Conservation (phyloP, 2,113 vertebrate species). For the Dasypus novemcinctus region DNA sequence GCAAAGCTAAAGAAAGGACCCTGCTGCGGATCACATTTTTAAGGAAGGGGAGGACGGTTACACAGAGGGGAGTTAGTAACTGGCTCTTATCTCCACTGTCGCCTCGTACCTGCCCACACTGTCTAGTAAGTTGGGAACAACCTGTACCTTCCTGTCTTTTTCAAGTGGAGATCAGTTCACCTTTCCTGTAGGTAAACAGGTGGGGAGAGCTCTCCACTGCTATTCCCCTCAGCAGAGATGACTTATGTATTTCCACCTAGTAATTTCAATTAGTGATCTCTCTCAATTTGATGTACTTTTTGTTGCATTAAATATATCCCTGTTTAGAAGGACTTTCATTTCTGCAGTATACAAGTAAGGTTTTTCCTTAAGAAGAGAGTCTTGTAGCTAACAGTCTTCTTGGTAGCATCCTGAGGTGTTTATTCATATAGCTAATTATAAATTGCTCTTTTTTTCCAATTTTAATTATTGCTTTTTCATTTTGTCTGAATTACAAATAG, state of each 20-base stretch:
- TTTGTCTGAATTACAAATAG: slow-evolving; percentile 4
- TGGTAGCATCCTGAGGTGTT: not conserved
- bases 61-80: not conserved
- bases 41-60: not conserved
- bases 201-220: fast-evolving
- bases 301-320: not conserved
- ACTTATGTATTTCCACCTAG: not conserved
- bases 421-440: slow-evolving; percentile 29
- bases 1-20: not conserved
- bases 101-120: not conserved
- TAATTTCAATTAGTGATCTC: not conserved
- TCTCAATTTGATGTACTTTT: not conserved
- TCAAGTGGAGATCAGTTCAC: not conserved
- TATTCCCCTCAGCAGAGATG: not conserved
- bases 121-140: not conserved
- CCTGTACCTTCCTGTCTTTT: not conserved
- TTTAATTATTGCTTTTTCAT: slow-evolving; percentile 21
- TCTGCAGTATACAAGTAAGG: not conserved
- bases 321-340: not conserved
- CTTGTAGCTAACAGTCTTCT: not conserved
- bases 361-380: not conserved
- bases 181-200: not conserved
- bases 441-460: not conserved
- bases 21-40: not conserved
- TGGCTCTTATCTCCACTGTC: not conserved